Evolutionary conservation across 2,113 vertebrate species (phyloP).

Genomic region (Illadopsis cleaveri): DNA sequence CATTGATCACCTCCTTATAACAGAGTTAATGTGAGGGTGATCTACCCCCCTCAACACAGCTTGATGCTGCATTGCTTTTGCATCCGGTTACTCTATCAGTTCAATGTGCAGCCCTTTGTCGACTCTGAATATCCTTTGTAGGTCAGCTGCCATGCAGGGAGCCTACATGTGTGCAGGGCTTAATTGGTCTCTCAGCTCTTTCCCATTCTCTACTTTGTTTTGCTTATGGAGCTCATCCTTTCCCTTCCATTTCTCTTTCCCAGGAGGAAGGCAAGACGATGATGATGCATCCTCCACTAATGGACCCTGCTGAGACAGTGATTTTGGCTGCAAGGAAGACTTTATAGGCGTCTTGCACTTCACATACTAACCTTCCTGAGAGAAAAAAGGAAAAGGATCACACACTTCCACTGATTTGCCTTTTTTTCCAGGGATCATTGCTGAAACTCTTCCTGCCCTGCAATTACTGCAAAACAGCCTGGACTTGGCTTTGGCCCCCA

Average conservation of each 20-base stretch:
- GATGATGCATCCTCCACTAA: not conserved
- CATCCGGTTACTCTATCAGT: not conserved
- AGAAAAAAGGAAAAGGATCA: not conserved
- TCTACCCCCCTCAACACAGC: not conserved
- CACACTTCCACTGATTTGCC: not conserved
- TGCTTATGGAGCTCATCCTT: constrained; percentile 11
- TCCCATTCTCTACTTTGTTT: not conserved
- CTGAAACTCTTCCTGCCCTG: not conserved
- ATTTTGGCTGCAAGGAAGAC: not conserved
- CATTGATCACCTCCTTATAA: not conserved
- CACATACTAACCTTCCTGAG: not conserved
- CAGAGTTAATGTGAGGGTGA: not conserved
- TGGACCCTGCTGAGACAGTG: not conserved
- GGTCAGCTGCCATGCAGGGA: constrained; percentile 19
- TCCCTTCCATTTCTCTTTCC: not conserved
- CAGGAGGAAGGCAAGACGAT: not conserved
- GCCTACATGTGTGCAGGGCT: not conserved
- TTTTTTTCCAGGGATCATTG: not conserved
- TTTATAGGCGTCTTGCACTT: not conserved
- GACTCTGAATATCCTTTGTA: constrained; percentile 3
- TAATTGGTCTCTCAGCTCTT: constrained; percentile 43
- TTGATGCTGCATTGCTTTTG: not conserved
- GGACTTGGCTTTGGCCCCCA: not conserved
- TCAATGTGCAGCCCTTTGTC: not conserved
- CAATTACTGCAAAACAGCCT: not conserved